Conservation (phyloP, 2,888 invertebrate genomes). For the Philopedon plagiatum region DNA sequence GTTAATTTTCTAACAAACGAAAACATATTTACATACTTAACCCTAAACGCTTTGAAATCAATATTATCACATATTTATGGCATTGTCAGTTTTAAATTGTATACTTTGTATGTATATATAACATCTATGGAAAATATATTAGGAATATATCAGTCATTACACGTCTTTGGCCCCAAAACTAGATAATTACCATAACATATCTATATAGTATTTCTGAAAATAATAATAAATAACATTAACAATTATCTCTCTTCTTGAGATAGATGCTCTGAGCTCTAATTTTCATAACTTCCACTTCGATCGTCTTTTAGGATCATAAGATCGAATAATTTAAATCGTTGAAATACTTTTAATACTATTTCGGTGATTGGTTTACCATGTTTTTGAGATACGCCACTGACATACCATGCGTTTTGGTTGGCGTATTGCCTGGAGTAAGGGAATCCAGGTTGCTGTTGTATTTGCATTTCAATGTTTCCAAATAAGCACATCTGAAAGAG, state of each 20-base stretch:
- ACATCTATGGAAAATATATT: background rate
- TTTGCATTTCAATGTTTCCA: slow-evolving; percentile 65
- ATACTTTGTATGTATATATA: background rate
- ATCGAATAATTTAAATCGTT: background rate
- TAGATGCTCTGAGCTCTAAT: no score
- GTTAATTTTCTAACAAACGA: no score
- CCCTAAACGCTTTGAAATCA: background rate
- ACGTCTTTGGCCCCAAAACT: slow-evolving; percentile 21
- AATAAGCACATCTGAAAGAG: slow-evolving; percentile 73
- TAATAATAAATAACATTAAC: no score
- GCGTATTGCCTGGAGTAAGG: slow-evolving; percentile 61
- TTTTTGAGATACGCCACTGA: slow-evolving; percentile 65
- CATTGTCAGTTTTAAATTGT: background rate
- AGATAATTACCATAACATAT: background rate
- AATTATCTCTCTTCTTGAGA: no score
- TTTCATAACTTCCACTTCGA: no score
- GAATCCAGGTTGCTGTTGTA: slow-evolving; percentile 64
- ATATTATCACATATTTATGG: slow-evolving; percentile 22
- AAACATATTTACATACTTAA: background rate
- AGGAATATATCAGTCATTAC: background rate
- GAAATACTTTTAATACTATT: slow-evolving; percentile 4
- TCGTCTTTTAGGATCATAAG: no score
- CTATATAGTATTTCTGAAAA: no score
- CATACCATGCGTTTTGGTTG: slow-evolving; percentile 64
- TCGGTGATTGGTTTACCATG: slow-evolving; percentile 54